A percentile compares a stretch with the other conserved stretches of the same genome.
Evolutionary conservation across 2,888 invertebrate species (phyloP).

Genomic region (Caenorhabditis zanzibari): DNA sequence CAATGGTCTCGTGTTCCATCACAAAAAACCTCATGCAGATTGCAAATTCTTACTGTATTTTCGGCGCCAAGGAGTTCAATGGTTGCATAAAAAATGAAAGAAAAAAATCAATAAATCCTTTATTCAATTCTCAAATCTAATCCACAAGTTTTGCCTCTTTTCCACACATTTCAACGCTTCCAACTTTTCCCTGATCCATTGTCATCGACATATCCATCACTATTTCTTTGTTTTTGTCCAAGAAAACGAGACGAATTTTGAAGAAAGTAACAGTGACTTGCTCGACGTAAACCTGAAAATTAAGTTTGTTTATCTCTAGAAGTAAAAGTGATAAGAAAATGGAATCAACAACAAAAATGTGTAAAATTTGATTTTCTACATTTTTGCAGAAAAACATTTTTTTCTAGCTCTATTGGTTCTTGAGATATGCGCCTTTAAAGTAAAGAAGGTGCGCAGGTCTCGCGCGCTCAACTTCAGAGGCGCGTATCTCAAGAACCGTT

Average conservation of each 20-base stretch:
- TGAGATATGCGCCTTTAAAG: too few species aligned
- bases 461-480: too few species aligned
- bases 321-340: too few species aligned
- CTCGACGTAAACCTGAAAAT: conserved; percentile 20
- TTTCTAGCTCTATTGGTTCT: too few species aligned
- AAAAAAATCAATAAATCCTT: conserved; percentile 6
- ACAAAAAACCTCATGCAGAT: conserved; percentile 13
- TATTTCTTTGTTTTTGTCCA: conserved; percentile 2
- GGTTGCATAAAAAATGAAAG: neutral
- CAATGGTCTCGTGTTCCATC: conserved; percentile 57
- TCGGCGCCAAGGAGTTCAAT: conserved; percentile 46
- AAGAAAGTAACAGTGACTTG: conserved; percentile 13
- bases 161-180: conserved; percentile 27
- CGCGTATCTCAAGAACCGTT: too few species aligned
- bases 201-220: conserved; percentile 40
- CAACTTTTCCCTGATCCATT: neutral
- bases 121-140: neutral
- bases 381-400: neutral
- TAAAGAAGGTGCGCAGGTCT: too few species aligned
- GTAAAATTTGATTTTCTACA: neutral
- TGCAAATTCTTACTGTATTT: conserved; percentile 48
- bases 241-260: conserved; percentile 16
- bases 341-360: too few species aligned
- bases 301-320: neutral
- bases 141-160: conserved; percentile 12